phyloP scores from a whole-genome alignment of 2,113 vertebrate genomes.

The Bubalus kerabau region DNA sequence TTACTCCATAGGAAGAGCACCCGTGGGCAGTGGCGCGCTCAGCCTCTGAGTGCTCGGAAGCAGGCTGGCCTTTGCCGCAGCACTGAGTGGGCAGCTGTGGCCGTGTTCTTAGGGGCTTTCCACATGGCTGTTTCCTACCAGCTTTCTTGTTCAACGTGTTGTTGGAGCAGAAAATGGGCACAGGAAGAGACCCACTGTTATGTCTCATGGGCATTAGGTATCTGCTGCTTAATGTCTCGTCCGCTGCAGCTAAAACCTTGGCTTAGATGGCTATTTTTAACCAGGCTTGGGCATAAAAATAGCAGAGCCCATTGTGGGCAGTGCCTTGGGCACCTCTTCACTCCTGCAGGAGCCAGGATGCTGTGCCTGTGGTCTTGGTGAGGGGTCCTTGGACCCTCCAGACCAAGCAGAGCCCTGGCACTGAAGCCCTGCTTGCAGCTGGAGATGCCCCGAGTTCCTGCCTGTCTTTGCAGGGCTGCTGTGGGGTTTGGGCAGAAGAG shows the following conservation, averaged over 20 bases:
- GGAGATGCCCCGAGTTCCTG: not conserved
- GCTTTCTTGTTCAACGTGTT: not conserved
- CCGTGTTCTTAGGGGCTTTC: not conserved
- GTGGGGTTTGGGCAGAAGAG: not conserved
- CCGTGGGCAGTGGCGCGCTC: accelerated
- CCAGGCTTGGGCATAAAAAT: not conserved
- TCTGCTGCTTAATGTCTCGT: slow-evolving; percentile 60
- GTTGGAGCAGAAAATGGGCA: not conserved
- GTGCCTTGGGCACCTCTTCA: slow-evolving; percentile 16
- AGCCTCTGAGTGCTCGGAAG: not conserved
- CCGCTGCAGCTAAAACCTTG: slow-evolving; percentile 65
- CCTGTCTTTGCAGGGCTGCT: not conserved
- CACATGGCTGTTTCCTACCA: not conserved
- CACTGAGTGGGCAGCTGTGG: too few relatives aligned
- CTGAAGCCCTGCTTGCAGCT: not conserved
- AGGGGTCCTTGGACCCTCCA: not conserved
- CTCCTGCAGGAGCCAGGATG: not conserved
- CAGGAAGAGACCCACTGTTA: accelerated
- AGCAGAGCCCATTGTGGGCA: slow-evolving; percentile 4
- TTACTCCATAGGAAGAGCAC: too few relatives aligned
- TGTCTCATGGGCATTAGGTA: not conserved
- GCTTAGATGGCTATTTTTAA: slow-evolving; percentile 79
- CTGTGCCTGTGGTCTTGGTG: not conserved
- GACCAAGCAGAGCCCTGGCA: not conserved
- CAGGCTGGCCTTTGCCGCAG: not conserved